Evolutionary conservation across 2,113 vertebrate genomes (phyloP).

Genomic region (Myotis lucifugus): DNA sequence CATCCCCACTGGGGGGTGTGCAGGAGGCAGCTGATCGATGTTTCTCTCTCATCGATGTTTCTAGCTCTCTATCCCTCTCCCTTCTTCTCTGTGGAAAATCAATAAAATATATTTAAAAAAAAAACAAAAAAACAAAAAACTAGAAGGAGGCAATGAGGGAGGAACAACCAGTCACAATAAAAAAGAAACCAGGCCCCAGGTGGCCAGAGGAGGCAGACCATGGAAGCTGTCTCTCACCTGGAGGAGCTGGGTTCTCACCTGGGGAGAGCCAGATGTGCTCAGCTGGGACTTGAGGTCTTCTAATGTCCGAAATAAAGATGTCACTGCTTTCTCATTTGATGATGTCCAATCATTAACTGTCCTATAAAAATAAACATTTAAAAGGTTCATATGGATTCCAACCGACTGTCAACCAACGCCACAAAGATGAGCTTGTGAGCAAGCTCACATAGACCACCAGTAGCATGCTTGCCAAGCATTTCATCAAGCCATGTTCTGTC

Average conservation of each 20-base stretch:
- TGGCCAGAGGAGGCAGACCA: not conserved
- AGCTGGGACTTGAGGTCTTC: slow-evolving; percentile 83
- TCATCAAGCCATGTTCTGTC: not conserved
- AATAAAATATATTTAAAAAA: no score
- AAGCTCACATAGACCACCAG: no score
- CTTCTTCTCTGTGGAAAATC: no score
- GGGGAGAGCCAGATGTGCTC: slow-evolving; percentile 48
- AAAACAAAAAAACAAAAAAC: no score
- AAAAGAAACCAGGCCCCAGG: not conserved
- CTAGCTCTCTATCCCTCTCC: no score
- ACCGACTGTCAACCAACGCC: not conserved
- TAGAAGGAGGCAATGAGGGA: not conserved
- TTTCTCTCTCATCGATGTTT: no score
- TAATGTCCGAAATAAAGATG: slow-evolving; percentile 78
- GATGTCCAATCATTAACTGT: slow-evolving; percentile 74
- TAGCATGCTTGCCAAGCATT: not conserved
- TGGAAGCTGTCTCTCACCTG: not conserved
- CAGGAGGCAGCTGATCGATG: no score
- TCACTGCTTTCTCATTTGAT: slow-evolving; percentile 81
- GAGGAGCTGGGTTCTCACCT: slow-evolving; percentile 70
- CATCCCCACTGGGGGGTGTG: no score
- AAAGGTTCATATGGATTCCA: fast-evolving
- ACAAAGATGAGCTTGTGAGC: not conserved
- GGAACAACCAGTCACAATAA: not conserved
- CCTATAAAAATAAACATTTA: slow-evolving; percentile 74